Base-by-base conservation (phyloP, 2,888 invertebrate species). In the Eledona agricola region DNA sequence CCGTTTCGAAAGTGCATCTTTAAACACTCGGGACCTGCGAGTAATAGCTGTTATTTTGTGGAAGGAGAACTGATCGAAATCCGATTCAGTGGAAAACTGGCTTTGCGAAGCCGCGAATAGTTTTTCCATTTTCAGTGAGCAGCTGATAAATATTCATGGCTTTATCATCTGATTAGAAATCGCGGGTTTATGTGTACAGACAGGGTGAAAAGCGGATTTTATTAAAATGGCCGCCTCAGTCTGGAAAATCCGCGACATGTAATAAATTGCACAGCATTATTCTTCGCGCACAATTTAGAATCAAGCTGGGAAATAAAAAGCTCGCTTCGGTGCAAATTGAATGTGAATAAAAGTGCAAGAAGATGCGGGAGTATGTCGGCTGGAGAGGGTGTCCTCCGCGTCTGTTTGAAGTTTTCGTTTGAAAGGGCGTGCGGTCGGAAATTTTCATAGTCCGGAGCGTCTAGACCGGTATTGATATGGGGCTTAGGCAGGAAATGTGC, bases 231-330 rank as follows among this genome's bases (percentile, higher is more conserved):
- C 4, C 12, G 35, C 35, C 20, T 6, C 20, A 35, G 12, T 9
- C 22, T 25, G 40, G 20, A 29, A 42, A 42, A 42, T 42, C 17
- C 42, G 29, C 42, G 29, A 42, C 42, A 42, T 26, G 13, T 29
- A 29, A 42, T 42, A 42, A 42, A 42, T 42, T 42, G 31, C 42
- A 22, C 22, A 31, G 29, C 42, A 42, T 42, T 42, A 31, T 31
- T 42, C 42, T 42, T 20, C 29, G 9, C 42, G 42, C 42, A 42
- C 42, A 42, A 31, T 42, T 42, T 31, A 42, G 31, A 42, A 31
- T 20, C 42, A 42, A 20, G 29, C 42, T 22, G 42, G 42, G 40
- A 28, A 40, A 31, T 42, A 42, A 42, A 42, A 42, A 42, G 42
- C 42, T 29, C 31, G 42, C 29, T 11, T 28, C 20, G 29, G 42